Conservation (phyloP, 2,113 vertebrate genomes). For the Psettodes erumei region DNA sequence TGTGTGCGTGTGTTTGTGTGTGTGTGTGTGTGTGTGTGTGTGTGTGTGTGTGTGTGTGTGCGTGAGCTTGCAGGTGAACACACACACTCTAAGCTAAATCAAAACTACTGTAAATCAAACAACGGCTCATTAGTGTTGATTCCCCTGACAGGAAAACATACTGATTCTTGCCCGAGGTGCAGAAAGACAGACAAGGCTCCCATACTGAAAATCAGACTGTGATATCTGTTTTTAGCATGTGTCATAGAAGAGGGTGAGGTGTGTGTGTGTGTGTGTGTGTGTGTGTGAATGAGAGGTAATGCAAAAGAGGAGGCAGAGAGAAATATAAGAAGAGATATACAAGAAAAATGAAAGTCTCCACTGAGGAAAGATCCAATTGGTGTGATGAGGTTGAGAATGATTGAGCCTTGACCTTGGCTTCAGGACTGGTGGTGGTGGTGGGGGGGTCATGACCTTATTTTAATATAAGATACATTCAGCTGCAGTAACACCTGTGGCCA, state of each 20-base stretch:
- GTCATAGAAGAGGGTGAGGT: background rate
- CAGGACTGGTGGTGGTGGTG: conserved; percentile 17
- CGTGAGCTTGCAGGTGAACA: conserved; percentile 13
- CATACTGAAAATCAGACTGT: background rate
- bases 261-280: background rate
- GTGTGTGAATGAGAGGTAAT: background rate
- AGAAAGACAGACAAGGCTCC: background rate
- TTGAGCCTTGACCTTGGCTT: conserved; percentile 51
- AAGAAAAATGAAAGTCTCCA: conserved; percentile 50
- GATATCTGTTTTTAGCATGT: background rate
- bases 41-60: background rate
- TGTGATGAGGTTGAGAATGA: conserved; percentile 52
- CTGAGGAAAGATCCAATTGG: conserved; percentile 42
- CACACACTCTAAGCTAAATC: background rate
- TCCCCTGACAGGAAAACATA: background rate
- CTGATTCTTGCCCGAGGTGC: background rate
- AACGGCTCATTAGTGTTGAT: conserved; percentile 31
- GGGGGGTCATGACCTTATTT: conserved; percentile 47
- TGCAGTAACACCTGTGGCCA: conserved; percentile 5
- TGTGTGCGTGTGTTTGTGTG: conserved; percentile 1
- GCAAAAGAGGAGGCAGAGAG: conserved; percentile 26
- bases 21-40: conserved; percentile 16
- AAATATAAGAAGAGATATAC: conserved; percentile 26
- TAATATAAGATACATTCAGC: conserved; percentile 37
- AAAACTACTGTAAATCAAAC: conserved; percentile 18